Evolutionary conservation across 2,113 vertebrate species (phyloP), one percentile per base, ranked within the genome.

Genomic region (Eptesicus fuscus): DNA sequence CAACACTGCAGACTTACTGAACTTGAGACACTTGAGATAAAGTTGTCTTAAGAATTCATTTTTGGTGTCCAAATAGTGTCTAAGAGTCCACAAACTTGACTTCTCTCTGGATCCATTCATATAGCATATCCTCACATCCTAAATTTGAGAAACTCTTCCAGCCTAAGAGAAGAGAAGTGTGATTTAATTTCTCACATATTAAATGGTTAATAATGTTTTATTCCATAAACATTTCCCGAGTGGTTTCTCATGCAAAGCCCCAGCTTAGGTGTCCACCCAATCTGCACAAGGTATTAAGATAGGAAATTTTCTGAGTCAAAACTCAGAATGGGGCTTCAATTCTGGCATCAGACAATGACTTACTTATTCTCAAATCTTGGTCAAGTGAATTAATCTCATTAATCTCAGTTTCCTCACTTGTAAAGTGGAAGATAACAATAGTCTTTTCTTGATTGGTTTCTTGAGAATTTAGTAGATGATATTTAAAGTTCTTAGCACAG

Each of bases 401-500:
- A 92, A 25, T 12, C 9, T 92, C n/a, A 85, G 13, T 74, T 94
- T 96, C 28, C 2, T 95, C 17, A 53, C 49, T 53, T 84, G 59
- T 83, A 79, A 94, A 79, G n/a, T 89, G 4, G n/a, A 49, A 7
- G 23, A 47, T 42, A 77, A 42, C 61, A 63, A 37, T 37, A 63
- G 35, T 28, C 76, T 61, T 73, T 70, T 4, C 53, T 91, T 93
- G 53, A n/a, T 71, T 67, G 40, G 10, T 73, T 88, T 91, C 9
- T 88, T 93, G 40, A 85, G 14, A 83, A 86, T 87, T 90, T 90
- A 86, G 35, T 92, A 63, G 53, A 51, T 78, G 83, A 86, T 35
- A n/a, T 70, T 92, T 77, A 47, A 77, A 89, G 44, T 59, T 90
- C 79, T 92, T 90, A 97, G 28, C n/a, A 84, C 3, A 18, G 49